Conservation (phyloP, 2,113 vertebrate genomes). For the Campylomormyrus tamandua region DNA sequence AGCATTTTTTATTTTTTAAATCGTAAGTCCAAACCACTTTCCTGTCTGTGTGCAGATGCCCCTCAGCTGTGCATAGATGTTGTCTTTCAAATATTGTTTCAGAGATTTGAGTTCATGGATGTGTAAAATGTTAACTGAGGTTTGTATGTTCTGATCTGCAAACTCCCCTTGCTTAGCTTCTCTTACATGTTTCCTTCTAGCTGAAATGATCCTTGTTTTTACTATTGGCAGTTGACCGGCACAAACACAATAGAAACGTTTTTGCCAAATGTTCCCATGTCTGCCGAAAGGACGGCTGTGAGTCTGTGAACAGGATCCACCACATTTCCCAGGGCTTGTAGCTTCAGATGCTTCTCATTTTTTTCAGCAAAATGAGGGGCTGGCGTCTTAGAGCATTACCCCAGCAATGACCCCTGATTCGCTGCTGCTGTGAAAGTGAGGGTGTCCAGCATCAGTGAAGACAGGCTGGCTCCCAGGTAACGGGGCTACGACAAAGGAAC, state of each 20-base stretch:
- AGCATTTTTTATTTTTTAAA: background rate
- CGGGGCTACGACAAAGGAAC: background rate
- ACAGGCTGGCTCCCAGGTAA: background rate
- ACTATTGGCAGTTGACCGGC: background rate
- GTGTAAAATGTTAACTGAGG: background rate
- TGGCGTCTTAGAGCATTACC: background rate
- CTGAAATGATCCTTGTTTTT: background rate
- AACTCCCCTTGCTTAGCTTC: background rate
- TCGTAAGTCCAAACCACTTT: background rate
- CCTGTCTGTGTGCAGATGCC: background rate
- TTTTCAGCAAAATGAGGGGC: background rate
- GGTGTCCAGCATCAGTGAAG: background rate
- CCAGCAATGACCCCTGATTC: background rate
- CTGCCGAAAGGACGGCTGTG: background rate
- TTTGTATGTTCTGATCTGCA: background rate
- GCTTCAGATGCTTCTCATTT: background rate
- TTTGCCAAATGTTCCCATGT: background rate
- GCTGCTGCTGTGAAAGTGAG: background rate
- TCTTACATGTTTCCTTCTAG: background rate
- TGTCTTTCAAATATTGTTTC: background rate
- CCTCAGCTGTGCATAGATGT: background rate
- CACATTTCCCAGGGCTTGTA: background rate
- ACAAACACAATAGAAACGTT: background rate
- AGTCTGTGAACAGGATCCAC: background rate
- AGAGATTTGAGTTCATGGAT: background rate